phyloP scores from a whole-genome alignment of 2,888 invertebrate genomes.

The Synanthedon myopaeformis region DNA sequence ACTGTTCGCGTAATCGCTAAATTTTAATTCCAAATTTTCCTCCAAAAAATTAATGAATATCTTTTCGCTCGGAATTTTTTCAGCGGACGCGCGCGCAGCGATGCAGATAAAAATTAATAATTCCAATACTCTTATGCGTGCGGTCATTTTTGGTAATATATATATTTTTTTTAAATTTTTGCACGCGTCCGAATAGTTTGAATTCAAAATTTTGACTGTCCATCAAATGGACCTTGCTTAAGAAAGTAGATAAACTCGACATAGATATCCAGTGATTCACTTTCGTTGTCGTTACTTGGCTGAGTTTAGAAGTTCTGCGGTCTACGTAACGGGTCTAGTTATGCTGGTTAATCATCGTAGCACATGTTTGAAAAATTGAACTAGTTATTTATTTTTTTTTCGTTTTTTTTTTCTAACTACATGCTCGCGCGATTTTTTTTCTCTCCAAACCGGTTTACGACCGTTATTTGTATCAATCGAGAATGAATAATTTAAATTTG shows the following conservation, averaged over 20 bases:
- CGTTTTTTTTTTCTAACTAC: not conserved
- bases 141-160: slow-evolving; percentile 12
- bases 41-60: slow-evolving; percentile 19
- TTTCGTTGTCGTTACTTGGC: not conserved
- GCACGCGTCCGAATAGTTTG: slow-evolving; percentile 17
- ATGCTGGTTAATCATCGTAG: too few species aligned
- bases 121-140: slow-evolving; percentile 1
- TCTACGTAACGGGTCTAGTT: too few species aligned
- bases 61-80: slow-evolving; percentile 3
- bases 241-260: not conserved
- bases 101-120: slow-evolving; percentile 12
- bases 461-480: too few species aligned
- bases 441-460: too few species aligned
- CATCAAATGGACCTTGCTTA: not conserved
- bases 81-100: not conserved
- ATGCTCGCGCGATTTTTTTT: not conserved
- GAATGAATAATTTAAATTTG: too few species aligned
- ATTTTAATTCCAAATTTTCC: slow-evolving; percentile 24
- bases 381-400: not conserved
- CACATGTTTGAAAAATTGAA: not conserved
- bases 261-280: not conserved
- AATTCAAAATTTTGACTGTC: slow-evolving; percentile 20
- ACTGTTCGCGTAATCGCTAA: slow-evolving; percentile 21
- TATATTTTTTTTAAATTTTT: not conserved
- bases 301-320: not conserved